Evolutionary conservation across 1,140 invertebrate species (phyloP).

Genomic region (Belonocnema kinseyi): DNA sequence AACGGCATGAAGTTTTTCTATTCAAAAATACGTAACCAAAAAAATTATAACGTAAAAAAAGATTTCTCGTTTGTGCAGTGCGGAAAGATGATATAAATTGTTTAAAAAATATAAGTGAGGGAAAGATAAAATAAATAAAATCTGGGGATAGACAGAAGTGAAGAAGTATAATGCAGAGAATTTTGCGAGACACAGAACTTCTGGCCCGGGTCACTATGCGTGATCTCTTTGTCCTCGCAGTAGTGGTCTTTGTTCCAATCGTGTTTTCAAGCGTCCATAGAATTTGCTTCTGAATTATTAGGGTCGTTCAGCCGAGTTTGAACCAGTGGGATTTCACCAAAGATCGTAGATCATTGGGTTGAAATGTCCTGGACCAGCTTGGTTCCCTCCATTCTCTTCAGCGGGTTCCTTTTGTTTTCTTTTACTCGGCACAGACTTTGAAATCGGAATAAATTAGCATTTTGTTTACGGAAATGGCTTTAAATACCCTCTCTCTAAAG

Average conservation of each 20-base stretch:
- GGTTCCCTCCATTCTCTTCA: constrained; percentile 33
- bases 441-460: constrained; percentile 15
- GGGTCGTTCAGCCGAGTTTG: constrained; percentile 59
- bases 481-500: not conserved
- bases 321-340: constrained; percentile 50
- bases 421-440: constrained; percentile 35
- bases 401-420: constrained; percentile 53
- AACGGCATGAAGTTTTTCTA: too few relatives aligned
- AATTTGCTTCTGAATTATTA: constrained; percentile 64
- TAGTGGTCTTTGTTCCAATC: constrained; percentile 53
- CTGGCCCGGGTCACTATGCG: constrained; percentile 35
- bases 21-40: too few relatives aligned
- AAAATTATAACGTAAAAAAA: too few relatives aligned
- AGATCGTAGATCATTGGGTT: constrained; percentile 55
- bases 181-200: constrained; percentile 2
- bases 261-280: constrained; percentile 61
- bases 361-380: constrained; percentile 39
- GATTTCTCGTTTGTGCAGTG: too few relatives aligned
- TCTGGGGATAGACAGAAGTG: not conserved
- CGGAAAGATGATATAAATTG: too few relatives aligned
- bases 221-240: constrained; percentile 51
- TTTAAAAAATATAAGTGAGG: too few relatives aligned
- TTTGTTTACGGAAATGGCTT: not conserved
- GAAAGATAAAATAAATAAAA: too few relatives aligned
- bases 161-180: not conserved